Conservation (phyloP, 2,113 vertebrate species). For the Cyprinus carpio region DNA sequence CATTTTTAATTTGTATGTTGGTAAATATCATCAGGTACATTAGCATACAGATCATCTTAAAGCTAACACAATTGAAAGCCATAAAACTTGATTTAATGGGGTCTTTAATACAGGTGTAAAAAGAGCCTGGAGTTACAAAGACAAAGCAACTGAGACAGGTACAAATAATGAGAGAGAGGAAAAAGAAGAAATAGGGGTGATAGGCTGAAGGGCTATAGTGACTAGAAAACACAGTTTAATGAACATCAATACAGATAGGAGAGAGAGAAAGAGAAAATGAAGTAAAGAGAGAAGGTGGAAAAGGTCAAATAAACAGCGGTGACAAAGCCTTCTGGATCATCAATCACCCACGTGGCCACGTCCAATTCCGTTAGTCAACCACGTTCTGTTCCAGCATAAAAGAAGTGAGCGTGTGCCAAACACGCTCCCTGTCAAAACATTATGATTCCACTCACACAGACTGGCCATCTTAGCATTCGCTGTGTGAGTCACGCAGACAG, state of each 20-base stretch:
- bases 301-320: slow-evolving; percentile 37
- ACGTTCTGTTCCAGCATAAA: background rate
- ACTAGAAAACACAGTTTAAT: slow-evolving; percentile 32
- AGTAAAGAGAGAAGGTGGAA: slow-evolving; percentile 28
- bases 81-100: background rate
- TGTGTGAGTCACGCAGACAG: slow-evolving; percentile 52
- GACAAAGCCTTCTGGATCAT: slow-evolving; percentile 28
- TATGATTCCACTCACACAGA: slow-evolving; percentile 37
- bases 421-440: slow-evolving; percentile 38
- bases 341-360: background rate
- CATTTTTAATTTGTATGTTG: background rate
- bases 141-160: background rate
- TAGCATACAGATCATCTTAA: background rate
- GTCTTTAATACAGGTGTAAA: background rate
- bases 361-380: slow-evolving; percentile 23
- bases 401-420: slow-evolving; percentile 7
- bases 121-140: background rate
- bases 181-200: background rate
- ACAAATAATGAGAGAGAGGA: background rate
- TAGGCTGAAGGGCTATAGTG: slow-evolving; percentile 4
- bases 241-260: slow-evolving; percentile 32
- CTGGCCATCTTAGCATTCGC: slow-evolving; percentile 31
- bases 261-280: background rate
- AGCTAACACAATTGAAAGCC: background rate
- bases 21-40: background rate